phyloP scores from a whole-genome alignment of 2,113 vertebrate genomes.

The Holacanthus passer region DNA sequence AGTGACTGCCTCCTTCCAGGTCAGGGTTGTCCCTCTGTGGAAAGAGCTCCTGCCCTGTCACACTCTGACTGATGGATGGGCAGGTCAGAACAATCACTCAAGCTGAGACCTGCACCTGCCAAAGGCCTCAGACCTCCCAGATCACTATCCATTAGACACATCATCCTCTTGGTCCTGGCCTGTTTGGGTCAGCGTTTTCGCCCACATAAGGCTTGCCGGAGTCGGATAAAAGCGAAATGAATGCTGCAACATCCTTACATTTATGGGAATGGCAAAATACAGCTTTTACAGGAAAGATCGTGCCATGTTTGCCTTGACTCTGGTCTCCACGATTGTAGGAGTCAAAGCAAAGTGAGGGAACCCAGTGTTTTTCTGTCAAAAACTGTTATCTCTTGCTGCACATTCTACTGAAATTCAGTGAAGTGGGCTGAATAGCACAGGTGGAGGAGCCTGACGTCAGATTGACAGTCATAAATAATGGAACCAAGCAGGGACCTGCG shows the following conservation, averaged over 20 bases:
- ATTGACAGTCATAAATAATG: constrained; percentile 78
- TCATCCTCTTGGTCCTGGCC: constrained; percentile 41
- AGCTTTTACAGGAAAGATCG: constrained; percentile 2
- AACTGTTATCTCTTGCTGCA: constrained; percentile 48
- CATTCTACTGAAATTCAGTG: constrained; percentile 49
- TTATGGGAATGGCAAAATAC: neutral
- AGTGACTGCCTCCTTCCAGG: constrained; percentile 26
- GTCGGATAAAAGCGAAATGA: neutral
- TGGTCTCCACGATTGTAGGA: neutral
- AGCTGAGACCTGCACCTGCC: constrained; percentile 41
- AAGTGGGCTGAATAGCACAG: constrained; percentile 59
- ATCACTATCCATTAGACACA: constrained; percentile 68
- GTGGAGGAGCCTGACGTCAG: constrained; percentile 67
- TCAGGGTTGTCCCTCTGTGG: constrained; percentile 41
- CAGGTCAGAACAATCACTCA: constrained; percentile 67
- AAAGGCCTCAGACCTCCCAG: constrained; percentile 59
- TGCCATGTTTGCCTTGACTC: neutral
- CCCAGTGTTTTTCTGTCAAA: constrained; percentile 50
- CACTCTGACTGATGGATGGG: constrained; percentile 65
- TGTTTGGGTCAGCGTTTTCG: constrained; percentile 22
- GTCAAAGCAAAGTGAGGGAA: constrained; percentile 27
- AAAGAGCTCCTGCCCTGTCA: constrained; percentile 46
- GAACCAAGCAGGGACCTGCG: constrained; percentile 49
- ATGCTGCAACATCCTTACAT: neutral
- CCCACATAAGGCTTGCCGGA: neutral